Conservation (phyloP, 2,888 invertebrate species). For the Glyphotaelius pellucidus region DNA sequence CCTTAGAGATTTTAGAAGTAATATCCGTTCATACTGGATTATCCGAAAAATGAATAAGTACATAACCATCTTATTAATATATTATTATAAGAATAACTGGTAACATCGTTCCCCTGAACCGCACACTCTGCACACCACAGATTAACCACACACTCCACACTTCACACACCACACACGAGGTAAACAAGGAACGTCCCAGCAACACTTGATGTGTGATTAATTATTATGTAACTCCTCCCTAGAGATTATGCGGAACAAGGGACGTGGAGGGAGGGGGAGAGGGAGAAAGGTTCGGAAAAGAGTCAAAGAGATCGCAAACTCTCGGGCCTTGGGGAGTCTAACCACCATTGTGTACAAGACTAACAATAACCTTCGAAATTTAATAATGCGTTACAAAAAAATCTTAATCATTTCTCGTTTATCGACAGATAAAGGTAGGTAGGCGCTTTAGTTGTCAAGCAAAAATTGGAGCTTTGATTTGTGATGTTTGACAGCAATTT, state of each 20-base stretch:
- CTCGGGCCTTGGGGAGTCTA: background rate
- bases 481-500: too few species aligned
- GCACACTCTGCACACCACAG: background rate
- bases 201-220: constrained; percentile 42
- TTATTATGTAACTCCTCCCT: constrained; percentile 32
- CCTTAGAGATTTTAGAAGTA: background rate
- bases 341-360: background rate
- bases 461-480: too few species aligned
- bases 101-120: background rate
- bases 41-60: background rate
- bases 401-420: too few species aligned
- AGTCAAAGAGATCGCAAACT: background rate
- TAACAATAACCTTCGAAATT: background rate
- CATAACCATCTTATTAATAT: too few species aligned
- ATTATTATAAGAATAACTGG: background rate
- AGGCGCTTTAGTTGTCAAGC: too few species aligned
- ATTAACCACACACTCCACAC: background rate
- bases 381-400: too few species aligned
- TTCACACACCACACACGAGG: background rate
- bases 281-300: background rate
- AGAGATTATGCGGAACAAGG: constrained; percentile 25
- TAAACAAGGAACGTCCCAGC: constrained; percentile 13
- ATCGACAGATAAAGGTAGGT: too few species aligned
- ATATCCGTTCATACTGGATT: background rate
- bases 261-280: background rate